Percentiles rank a stretch among this genome's conserved stretches.
Evolutionary conservation across 2,888 invertebrate genomes (phyloP).

Genomic region (Hofmannophila pseudospretella): DNA sequence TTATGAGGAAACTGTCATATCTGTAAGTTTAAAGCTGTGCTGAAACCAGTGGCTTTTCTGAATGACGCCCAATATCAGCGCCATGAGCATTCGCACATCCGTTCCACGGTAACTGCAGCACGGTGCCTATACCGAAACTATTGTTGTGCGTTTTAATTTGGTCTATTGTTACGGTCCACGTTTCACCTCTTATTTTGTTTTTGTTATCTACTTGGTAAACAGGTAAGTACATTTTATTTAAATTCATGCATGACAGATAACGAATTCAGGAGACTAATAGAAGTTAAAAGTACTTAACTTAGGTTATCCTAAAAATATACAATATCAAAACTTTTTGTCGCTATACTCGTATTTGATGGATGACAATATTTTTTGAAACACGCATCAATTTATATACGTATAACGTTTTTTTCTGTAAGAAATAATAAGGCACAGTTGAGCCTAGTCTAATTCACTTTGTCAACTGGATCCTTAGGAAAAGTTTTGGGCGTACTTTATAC

Average conservation of each 20-base stretch:
- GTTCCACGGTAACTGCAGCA: neutral
- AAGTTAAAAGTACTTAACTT: too few species aligned
- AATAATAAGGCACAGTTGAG: constrained; percentile 10
- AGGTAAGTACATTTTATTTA: too few species aligned
- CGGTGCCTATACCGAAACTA: constrained; percentile 24
- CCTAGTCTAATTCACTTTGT: constrained; percentile 16
- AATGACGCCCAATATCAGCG: constrained; percentile 37
- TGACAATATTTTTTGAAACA: too few species aligned
- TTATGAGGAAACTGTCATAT: constrained; percentile 41
- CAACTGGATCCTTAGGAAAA: constrained; percentile 12
- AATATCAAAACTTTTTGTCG: too few species aligned
- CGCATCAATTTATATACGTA: too few species aligned
- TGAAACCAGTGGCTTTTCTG: constrained; percentile 45
- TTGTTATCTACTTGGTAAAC: too few species aligned
- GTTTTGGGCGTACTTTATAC: constrained; percentile 13
- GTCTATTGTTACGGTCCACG: too few species aligned
- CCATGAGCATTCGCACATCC: constrained; percentile 15
- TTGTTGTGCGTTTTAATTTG: constrained; percentile 21
- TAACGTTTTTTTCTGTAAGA: constrained; percentile 4
- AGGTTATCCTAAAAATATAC: too few species aligned
- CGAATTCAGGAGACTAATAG: too few species aligned
- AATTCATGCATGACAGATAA: too few species aligned
- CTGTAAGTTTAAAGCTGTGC: constrained; percentile 40
- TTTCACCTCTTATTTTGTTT: too few species aligned
- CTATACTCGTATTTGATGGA: too few species aligned